Evolutionary conservation across 2,113 vertebrate genomes (phyloP).

Genomic region (Acinonyx jubatus): DNA sequence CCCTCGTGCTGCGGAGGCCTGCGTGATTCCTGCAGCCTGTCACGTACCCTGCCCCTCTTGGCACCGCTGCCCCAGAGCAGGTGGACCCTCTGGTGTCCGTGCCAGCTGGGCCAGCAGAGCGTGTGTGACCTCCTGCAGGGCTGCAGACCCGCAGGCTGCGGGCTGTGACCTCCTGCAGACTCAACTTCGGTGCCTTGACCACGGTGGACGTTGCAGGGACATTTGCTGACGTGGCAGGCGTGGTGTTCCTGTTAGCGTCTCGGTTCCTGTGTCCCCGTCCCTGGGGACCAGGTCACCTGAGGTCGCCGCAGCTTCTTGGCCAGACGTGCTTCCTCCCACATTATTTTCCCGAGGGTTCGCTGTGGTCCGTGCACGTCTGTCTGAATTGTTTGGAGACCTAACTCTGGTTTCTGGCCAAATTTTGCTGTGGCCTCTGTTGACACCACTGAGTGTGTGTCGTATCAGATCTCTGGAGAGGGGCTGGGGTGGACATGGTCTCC

Average conservation of each 20-base stretch:
- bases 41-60: accelerated
- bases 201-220: neutral
- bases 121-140: neutral
- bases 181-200: accelerated
- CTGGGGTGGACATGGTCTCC: neutral
- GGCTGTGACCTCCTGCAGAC: neutral
- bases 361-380: accelerated
- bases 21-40: neutral
- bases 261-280: neutral
- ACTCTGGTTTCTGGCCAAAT: neutral
- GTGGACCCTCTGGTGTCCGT: neutral
- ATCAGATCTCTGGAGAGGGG: neutral
- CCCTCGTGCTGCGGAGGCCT: accelerated
- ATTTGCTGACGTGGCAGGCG: neutral
- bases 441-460: neutral
- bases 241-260: neutral
- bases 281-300: neutral
- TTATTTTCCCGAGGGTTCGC: no score
- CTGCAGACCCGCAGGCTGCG: no score
- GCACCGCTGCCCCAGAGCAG: neutral
- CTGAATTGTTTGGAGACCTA: neutral
- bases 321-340: neutral
- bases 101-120: neutral
- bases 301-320: neutral
- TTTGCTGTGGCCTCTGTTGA: neutral